A percentile compares a stretch with the other conserved stretches of the same genome.
These are phyloP conservation scores for Gadus chalcogrammus DNA, from an alignment of 2,113 vertebrate genomes.

Conservation along the genomic window DNA sequence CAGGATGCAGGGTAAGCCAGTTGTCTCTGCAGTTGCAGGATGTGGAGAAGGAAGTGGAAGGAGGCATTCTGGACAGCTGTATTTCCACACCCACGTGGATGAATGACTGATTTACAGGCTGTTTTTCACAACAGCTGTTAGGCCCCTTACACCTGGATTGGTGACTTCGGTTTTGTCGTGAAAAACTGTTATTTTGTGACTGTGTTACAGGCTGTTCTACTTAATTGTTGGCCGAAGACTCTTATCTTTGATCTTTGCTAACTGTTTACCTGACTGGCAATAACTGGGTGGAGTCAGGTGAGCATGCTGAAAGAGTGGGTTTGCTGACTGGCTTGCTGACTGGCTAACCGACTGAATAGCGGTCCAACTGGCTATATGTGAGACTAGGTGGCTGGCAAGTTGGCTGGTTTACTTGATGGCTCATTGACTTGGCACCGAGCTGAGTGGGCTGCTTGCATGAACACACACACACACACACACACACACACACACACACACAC, in stretches of 20 bases:
- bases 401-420: neutral
- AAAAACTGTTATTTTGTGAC: too few species aligned
- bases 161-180: too few species aligned
- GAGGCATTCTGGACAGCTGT: constrained; percentile 8
- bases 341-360: neutral
- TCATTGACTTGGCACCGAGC: too few species aligned
- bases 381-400: neutral
- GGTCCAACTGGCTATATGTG: neutral
- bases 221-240: too few species aligned
- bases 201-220: too few species aligned
- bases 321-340: neutral
- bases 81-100: constrained; percentile 15
- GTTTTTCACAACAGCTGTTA: too few species aligned
- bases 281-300: too few species aligned
- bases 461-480: neutral
- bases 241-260: too few species aligned
- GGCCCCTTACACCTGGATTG: too few species aligned
- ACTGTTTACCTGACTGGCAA: neutral
- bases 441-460: neutral
- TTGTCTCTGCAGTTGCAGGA: constrained; percentile 58
- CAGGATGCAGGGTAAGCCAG: constrained; percentile 54
- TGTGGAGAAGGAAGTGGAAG: constrained; percentile 56
- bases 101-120: constrained; percentile 15
- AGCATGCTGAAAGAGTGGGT: neutral
- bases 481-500: neutral